Percentiles rank a stretch among this genome's conserved stretches.
phyloP scores from a whole-genome alignment of 2,113 vertebrate genomes.

The Illadopsis cleaveri region DNA sequence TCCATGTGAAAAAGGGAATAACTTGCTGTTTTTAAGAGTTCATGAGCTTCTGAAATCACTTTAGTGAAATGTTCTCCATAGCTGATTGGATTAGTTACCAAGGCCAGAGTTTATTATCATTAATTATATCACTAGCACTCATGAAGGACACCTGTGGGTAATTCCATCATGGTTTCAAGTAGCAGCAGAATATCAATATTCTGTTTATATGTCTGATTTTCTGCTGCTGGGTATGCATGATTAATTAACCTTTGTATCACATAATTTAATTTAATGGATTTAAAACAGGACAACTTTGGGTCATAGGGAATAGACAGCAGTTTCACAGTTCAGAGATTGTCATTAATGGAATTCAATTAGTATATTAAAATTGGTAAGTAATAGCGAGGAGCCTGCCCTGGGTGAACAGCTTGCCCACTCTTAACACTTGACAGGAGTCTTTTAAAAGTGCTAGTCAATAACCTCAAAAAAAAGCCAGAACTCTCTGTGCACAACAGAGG shows the following conservation, averaged over 20 bases:
- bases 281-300: slow-evolving; percentile 16
- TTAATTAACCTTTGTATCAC: slow-evolving; percentile 60
- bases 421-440: neutral
- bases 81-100: slow-evolving; percentile 46
- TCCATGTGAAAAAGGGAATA: neutral
- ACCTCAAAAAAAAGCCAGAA: neutral
- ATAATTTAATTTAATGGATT: slow-evolving; percentile 63
- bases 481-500: neutral
- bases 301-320: neutral
- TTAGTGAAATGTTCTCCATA: neutral
- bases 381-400: neutral
- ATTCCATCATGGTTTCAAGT: slow-evolving; percentile 12
- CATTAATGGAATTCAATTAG: slow-evolving; percentile 47
- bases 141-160: slow-evolving; percentile 56
- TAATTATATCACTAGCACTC: slow-evolving; percentile 32
- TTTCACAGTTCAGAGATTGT: slow-evolving; percentile 44
- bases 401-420: neutral
- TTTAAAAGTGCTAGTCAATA: neutral
- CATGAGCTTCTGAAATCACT: neutral
- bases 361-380: slow-evolving; percentile 40
- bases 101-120: slow-evolving; percentile 38
- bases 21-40: slow-evolving; percentile 1
- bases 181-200: slow-evolving; percentile 60
- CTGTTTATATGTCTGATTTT: slow-evolving; percentile 51
- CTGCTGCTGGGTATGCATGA: neutral